These are phyloP conservation scores for Taenioides sp. DNA, from an alignment of 2,797 vertebrate genomes.

Conservation along the genomic window DNA sequence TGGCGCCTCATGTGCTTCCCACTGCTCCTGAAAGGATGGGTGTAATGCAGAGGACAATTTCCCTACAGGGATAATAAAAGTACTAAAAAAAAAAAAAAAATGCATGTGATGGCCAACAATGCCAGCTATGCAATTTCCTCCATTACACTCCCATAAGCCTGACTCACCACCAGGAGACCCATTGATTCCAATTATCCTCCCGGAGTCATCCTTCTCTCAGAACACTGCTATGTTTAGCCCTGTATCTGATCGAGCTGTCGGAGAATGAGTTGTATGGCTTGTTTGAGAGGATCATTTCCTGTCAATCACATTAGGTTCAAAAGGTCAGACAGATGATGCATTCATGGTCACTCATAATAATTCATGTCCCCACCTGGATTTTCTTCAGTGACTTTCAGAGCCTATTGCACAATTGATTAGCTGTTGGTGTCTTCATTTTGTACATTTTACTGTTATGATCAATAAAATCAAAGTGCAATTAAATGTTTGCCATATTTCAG, in stretches of 20 bases:
- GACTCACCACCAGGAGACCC: neutral
- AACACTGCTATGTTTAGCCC: slow-evolving; percentile 3
- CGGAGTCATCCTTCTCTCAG: neutral
- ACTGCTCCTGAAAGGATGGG: no score
- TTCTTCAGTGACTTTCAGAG: neutral
- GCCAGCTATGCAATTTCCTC: neutral
- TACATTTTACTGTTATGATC: neutral
- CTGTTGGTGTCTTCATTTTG: neutral
- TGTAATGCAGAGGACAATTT: no score
- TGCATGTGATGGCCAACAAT: neutral
- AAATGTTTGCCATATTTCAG: no score
- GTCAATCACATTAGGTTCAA: neutral
- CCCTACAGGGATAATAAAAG: no score
- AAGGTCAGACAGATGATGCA: slow-evolving; percentile 6
- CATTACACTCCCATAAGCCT: neutral
- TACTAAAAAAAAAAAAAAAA: no score
- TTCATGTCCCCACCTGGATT: neutral
- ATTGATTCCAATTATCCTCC: slow-evolving; percentile 6
- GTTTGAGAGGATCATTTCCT: neutral
- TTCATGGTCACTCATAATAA: neutral
- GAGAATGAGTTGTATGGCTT: neutral
- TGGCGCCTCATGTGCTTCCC: no score
- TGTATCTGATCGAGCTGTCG: neutral
- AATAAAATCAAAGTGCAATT: no score
- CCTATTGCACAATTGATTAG: neutral